Evolutionary conservation across 2,888 invertebrate genomes (phyloP), one percentile per base, ranked within the genome.

Genomic region (Sarcophaga variegata): DNA sequence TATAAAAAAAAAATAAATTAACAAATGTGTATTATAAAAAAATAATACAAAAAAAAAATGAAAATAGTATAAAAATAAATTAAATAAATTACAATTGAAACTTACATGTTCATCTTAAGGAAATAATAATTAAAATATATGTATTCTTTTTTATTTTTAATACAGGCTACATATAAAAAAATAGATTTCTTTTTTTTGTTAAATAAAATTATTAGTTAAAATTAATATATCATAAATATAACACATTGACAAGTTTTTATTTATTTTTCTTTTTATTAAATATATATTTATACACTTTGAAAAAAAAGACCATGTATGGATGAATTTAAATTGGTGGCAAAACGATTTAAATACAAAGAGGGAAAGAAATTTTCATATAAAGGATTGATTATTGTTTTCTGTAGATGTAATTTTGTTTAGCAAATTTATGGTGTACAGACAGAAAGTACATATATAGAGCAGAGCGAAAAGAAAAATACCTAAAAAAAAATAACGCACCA

Each of bases 291-390:
- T 20, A 62, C 10, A 3, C 3, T 62, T 17, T 20, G 62, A 17
- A n/a, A n/a, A 62, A 11, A 20, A 71, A 60, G 80, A 80, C 75
- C 83, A 80, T 70, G 75, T 84, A 84, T 84, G 83, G 75, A 82
- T 77, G 82, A 74, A 70, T 75, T 22, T 37, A 80, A 25, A 62
- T 75, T 75, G 27, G 83, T 84, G 83, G 80, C 83, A 84, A 82
- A 70, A 84, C 83, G 83, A 76, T 75, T 54, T 54, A 54, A 10
- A 67, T 54, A 54, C 54, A 54, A 54, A 54, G 14, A 54, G 5
- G 17, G 12, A 14, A 14, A 54, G 54, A 14, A 4, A 17, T 54
- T 54, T 54, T 54, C 54, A 54, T 37, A 10, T 37, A 54, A 54
- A 54, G 54, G 54, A 54, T 54, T 54, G 54, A 54, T 54, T 17